Conservation (phyloP, 2,888 invertebrate genomes). For the Parnassius mnemosyne region DNA sequence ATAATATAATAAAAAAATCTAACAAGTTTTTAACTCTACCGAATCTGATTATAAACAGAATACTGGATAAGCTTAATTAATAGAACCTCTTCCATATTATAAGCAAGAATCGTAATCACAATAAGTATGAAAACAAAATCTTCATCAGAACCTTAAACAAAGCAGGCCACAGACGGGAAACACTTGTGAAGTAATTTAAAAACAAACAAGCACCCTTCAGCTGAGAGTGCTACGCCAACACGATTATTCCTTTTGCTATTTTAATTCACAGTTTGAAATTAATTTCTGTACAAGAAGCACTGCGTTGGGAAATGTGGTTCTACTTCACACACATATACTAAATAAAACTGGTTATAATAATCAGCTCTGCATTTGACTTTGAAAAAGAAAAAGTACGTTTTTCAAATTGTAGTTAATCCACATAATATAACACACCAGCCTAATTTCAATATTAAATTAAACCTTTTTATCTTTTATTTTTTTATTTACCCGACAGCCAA, state of each 20-base stretch:
- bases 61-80: background rate
- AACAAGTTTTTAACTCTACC: too few relatives aligned
- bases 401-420: too few relatives aligned
- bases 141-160: slow-evolving; percentile 23
- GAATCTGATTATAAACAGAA: too few relatives aligned
- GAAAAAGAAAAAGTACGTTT: background rate
- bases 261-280: slow-evolving; percentile 24
- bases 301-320: background rate
- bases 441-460: too few relatives aligned
- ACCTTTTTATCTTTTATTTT: too few relatives aligned
- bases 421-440: too few relatives aligned
- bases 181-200: slow-evolving; percentile 26
- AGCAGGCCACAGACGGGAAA: slow-evolving; percentile 23
- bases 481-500: too few relatives aligned
- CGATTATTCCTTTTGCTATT: slow-evolving; percentile 24
- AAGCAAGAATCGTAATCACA: slow-evolving; percentile 13
- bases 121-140: slow-evolving; percentile 21
- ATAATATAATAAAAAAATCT: too few relatives aligned
- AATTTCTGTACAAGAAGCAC: slow-evolving; percentile 12
- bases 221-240: slow-evolving; percentile 24
- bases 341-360: background rate
- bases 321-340: background rate
- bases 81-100: background rate
- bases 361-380: background rate
- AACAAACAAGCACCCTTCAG: slow-evolving; percentile 27